phyloP scores from a whole-genome alignment of 2,888 invertebrate genomes.

The Epinotia bilunana region DNA sequence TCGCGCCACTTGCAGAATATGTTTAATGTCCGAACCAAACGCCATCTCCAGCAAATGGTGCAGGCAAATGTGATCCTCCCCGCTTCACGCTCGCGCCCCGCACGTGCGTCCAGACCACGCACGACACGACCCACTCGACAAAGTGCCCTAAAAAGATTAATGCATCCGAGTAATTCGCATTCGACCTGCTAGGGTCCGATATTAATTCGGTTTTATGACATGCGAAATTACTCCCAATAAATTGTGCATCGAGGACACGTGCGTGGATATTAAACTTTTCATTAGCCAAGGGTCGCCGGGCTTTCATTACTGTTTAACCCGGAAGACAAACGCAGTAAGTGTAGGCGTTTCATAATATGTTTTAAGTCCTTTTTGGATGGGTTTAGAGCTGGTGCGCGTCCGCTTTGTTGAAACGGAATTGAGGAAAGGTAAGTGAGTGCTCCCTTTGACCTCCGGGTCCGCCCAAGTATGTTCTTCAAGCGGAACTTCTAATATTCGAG shows the following conservation, averaged over 20 bases:
- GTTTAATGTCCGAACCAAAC: slow-evolving; percentile 7
- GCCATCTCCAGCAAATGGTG: slow-evolving; percentile 5
- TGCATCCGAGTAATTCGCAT: slow-evolving; percentile 47
- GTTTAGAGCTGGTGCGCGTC: not conserved
- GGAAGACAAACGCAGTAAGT: not conserved
- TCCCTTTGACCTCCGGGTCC: slow-evolving; percentile 26
- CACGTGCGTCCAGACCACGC: slow-evolving; percentile 17
- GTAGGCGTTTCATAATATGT: not conserved
- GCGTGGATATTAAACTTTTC: slow-evolving; percentile 80
- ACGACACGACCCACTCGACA: slow-evolving; percentile 7
- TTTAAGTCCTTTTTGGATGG: not conserved
- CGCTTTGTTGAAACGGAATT: slow-evolving; percentile 16
- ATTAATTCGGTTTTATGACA: slow-evolving; percentile 83
- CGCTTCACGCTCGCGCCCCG: slow-evolving; percentile 9
- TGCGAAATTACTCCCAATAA: slow-evolving; percentile 82
- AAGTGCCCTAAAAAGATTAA: slow-evolving; percentile 45
- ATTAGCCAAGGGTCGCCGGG: slow-evolving; percentile 62
- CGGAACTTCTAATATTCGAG: slow-evolving; percentile 11
- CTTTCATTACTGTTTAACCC: slow-evolving; percentile 23
- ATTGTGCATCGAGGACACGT: slow-evolving; percentile 77
- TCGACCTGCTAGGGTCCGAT: slow-evolving; percentile 50
- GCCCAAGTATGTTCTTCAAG: slow-evolving; percentile 9
- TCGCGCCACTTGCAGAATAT: slow-evolving; percentile 12
- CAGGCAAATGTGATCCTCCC: not conserved
- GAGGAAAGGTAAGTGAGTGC: slow-evolving; percentile 27